phyloP scores from a whole-genome alignment of 1,140 invertebrate genomes.

The Apocrypta bakeri region DNA sequence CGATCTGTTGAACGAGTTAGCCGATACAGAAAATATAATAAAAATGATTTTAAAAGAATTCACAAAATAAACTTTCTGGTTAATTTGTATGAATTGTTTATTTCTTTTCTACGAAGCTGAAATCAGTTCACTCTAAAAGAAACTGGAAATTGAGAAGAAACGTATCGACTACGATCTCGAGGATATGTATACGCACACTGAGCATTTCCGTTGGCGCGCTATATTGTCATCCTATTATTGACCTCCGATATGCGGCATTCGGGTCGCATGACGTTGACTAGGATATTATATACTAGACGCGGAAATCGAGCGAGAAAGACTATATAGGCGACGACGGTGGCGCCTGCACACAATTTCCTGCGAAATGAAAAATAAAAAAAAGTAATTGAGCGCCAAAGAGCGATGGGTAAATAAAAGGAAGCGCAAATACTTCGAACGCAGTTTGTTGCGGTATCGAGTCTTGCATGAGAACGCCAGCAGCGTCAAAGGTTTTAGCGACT shows the following conservation, averaged over 20 bases:
- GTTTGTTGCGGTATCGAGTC: background rate
- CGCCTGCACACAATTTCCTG: constrained; percentile 30
- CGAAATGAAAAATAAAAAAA: background rate
- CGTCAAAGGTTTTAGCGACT: background rate
- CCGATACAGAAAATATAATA: too few relatives aligned
- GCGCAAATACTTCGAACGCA: constrained; percentile 6
- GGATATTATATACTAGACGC: background rate
- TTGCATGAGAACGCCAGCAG: constrained; percentile 2
- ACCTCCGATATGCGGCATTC: constrained; percentile 39
- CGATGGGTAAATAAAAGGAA: background rate
- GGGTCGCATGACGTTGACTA: background rate
- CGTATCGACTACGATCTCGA: too few relatives aligned
- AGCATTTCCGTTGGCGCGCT: background rate
- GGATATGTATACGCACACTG: background rate
- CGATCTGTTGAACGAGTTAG: too few relatives aligned
- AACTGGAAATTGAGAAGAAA: background rate
- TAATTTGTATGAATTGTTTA: too few relatives aligned
- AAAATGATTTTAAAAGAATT: too few relatives aligned
- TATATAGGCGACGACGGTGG: background rate
- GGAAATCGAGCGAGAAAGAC: constrained; percentile 1
- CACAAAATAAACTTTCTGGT: too few relatives aligned
- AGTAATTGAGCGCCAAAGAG: background rate
- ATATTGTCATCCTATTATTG: constrained; percentile 51
- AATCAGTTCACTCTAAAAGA: background rate
- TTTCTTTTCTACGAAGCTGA: too few relatives aligned